Evolutionary conservation across 2,888 invertebrate genomes (phyloP).

Genomic region (Campoplex capitator): DNA sequence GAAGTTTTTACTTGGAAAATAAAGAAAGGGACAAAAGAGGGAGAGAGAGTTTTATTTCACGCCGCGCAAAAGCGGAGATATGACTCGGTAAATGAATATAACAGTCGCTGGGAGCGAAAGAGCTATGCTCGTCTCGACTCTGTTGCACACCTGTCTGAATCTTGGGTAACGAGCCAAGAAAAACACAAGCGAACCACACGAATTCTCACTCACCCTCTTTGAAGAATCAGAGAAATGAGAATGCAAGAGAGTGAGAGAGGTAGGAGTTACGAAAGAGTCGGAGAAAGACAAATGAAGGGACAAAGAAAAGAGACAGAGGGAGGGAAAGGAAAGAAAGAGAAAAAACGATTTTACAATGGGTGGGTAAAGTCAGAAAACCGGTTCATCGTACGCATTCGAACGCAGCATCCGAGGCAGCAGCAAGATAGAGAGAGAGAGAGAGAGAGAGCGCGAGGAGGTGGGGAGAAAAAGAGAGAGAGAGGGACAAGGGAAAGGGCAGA

Average conservation of each 20-base stretch:
- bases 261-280: not conserved
- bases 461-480: not conserved
- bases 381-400: conserved; percentile 69
- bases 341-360: conserved; percentile 51
- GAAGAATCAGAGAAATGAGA: conserved; percentile 54
- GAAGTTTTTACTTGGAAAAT: not conserved
- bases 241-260: conserved; percentile 18
- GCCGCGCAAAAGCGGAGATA: conserved; percentile 18
- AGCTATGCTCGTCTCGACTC: conserved; percentile 26
- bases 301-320: not conserved
- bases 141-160: conserved; percentile 80
- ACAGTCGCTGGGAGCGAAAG: conserved; percentile 35
- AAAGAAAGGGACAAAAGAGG: not conserved
- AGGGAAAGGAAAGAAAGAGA: conserved; percentile 38
- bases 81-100: conserved; percentile 50
- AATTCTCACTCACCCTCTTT: conserved; percentile 75
- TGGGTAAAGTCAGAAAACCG: conserved; percentile 71
- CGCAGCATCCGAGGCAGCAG: conserved; percentile 39
- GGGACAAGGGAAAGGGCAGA: not conserved
- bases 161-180: conserved; percentile 80
- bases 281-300: conserved; percentile 1
- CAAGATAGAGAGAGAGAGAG: not conserved
- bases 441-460: conserved; percentile 21
- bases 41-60: conserved; percentile 24
- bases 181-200: conserved; percentile 76